Base-by-base conservation (phyloP, 2,888 invertebrate species). In the Drosophila kokeensis region DNA sequence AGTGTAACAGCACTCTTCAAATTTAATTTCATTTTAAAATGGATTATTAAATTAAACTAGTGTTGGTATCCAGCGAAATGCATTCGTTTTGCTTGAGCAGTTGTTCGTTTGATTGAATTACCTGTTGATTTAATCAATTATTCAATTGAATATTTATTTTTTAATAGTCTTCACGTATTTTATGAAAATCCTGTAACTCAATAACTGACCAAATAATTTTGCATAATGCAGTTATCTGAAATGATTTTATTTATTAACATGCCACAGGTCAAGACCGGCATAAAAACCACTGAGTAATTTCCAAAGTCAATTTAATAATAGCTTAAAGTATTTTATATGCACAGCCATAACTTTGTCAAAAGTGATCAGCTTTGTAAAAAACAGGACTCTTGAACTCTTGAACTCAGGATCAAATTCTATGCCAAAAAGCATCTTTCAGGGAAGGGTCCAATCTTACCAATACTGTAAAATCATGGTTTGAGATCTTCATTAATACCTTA, bases 121-220 rank as follows among this genome's bases (percentile, higher is more conserved):
- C n/a, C 11, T 38, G 18, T 27, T 21, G 21, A n/a, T n/a, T 55
- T 11, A 57, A 27, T 54, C 11, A 54, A 54, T 34, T 30, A 52
- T 52, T 30, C 21, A 52, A 10, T 32, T 7, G n/a, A 52, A n/a
- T 32, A 21, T 32, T n/a, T 21, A 2, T 18, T n/a, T 55, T n/a
- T n/a, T n/a, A 53, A 2, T 21, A n/a, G 36, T 24, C 34, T 45
- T 13, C 45, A 21, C 18, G 34, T 53, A 10, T 32, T 55, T 38
- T 18, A 13, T 30, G 32, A n/a, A 27, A 11, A 11, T 61, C 18
- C 0, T 4, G 7, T 24, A 2, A 21, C 15, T 15, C 13, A 21
- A 15, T 45, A 50, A 29, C 11, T 29, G 11, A 7, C 1, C 4
- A 29, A 29, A 29, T n/a, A 4, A 29, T 8, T 15, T 48, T 15